Percentiles rank a stretch among this genome's conserved stretches.
Conservation (phyloP, 2,113 vertebrate species). For the Gyps fulvus region DNA sequence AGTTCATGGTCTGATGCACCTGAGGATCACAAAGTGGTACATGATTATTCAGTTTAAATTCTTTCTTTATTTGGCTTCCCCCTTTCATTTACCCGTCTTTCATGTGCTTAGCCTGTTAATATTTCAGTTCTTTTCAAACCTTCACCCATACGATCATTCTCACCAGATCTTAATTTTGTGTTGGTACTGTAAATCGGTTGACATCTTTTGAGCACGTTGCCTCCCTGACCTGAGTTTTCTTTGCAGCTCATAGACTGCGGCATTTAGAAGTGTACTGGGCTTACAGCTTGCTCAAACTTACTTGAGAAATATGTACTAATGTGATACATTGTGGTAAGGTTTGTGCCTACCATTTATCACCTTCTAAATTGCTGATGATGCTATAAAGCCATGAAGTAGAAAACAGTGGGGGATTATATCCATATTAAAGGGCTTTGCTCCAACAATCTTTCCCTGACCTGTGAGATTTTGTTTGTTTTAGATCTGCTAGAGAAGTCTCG, state of each 20-base stretch:
- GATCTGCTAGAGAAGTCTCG: constrained; percentile 96
- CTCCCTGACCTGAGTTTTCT: neutral
- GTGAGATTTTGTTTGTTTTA: constrained; percentile 47
- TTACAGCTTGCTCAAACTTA: neutral
- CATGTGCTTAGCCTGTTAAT: neutral
- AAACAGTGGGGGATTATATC: neutral
- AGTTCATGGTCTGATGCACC: neutral
- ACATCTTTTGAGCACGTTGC: neutral
- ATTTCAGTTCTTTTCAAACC: neutral
- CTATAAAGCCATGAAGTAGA: neutral
- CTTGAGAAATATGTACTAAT: neutral
- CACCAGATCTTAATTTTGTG: neutral
- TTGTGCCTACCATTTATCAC: neutral
- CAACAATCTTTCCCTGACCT: neutral
- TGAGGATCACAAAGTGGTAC: neutral
- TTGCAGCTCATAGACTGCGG: neutral
- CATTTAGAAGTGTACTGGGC: neutral
- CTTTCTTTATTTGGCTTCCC: neutral
- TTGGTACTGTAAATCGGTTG: neutral
- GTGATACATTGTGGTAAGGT: neutral
- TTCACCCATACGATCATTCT: neutral
- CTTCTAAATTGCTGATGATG: neutral
- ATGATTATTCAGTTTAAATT: neutral
- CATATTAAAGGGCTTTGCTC: neutral
- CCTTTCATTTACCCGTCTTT: neutral